Evolutionary conservation across 2,888 invertebrate genomes (phyloP).

Genomic region (Harmothoe impar): DNA sequence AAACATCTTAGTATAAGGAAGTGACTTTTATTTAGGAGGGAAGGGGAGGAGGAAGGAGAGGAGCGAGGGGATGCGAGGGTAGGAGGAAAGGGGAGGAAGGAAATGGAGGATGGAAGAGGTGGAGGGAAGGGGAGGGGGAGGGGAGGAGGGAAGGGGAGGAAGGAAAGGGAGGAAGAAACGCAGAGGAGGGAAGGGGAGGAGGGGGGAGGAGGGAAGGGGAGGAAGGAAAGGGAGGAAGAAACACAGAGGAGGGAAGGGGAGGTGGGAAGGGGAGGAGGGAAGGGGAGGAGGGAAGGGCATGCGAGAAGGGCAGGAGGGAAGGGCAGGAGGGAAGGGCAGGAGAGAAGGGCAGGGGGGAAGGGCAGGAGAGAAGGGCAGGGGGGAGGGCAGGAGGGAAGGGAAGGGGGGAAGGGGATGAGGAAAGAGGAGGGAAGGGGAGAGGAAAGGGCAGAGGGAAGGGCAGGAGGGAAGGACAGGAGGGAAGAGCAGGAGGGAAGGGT

Average conservation of each 20-base stretch:
- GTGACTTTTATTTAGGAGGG: no score
- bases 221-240: background rate
- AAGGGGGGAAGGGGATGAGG: background rate
- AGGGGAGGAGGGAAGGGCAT: background rate
- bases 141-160: constrained; percentile 24
- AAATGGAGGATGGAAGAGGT: background rate
- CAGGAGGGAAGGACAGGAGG: background rate
- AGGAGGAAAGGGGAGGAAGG: constrained; percentile 13
- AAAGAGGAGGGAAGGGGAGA: background rate
- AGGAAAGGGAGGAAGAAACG: background rate
- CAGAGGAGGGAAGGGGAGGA: background rate
- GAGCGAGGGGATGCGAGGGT: no score
- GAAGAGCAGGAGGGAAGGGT: background rate
- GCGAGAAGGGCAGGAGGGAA: background rate
- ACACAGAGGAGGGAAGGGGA: background rate
- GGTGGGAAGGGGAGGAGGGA: background rate
- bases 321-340: background rate
- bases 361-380: background rate
- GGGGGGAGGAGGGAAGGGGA: background rate
- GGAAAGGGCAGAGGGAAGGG: background rate
- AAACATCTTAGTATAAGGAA: no score
- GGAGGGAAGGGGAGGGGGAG: background rate
- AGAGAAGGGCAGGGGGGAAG: background rate
- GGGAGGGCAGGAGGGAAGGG: background rate
- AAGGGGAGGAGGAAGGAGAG: no score